A percentile compares a stretch with the other conserved stretches of the same genome.
These are phyloP conservation scores for Corvus moneduloides DNA, from an alignment of 2,113 vertebrate species.

Conservation along the genomic window DNA sequence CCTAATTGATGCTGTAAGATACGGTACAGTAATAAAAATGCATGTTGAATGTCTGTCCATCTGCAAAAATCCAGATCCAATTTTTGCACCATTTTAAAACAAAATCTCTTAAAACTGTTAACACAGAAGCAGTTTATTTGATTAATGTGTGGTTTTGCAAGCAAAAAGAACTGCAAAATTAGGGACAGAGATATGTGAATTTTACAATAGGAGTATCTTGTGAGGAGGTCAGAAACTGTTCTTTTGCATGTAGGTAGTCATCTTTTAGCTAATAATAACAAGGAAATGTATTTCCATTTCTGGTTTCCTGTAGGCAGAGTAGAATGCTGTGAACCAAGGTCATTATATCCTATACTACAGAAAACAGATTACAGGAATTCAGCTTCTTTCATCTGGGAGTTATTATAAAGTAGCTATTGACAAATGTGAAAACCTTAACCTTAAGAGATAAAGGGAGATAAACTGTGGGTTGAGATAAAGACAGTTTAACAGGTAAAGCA, in stretches of 20 bases:
- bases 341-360: background rate
- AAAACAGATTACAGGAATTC: background rate
- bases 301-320: background rate
- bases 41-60: background rate
- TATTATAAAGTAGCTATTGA: background rate
- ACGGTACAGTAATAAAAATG: background rate
- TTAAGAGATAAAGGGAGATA: background rate
- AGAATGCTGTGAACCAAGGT: background rate
- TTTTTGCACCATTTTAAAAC: background rate
- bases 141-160: background rate
- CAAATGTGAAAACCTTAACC: background rate
- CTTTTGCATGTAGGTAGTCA: background rate
- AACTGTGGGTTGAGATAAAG: background rate
- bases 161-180: background rate
- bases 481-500: background rate
- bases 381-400: background rate
- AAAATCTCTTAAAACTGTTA: background rate
- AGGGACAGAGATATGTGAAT: background rate
- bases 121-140: background rate
- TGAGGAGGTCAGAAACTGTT: background rate
- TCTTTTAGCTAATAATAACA: background rate
- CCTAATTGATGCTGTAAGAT: background rate
- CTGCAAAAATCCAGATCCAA: background rate
- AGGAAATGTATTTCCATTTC: background rate
- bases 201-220: background rate